Evolutionary conservation across 2,888 invertebrate genomes (phyloP).

Genomic region (Dorcus parallelipipedus): DNA sequence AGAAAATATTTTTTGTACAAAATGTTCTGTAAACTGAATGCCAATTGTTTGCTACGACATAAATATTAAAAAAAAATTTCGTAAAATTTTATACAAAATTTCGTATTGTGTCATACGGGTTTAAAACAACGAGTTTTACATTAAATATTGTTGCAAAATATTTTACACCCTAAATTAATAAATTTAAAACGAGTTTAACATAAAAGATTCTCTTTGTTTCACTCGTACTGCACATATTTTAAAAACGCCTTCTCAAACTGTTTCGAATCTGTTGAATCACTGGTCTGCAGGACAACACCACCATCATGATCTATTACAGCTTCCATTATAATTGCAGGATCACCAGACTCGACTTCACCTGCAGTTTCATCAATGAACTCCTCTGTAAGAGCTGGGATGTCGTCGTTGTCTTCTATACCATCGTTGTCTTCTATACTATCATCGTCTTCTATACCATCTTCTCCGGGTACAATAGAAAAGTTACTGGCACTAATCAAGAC

Average conservation of each 20-base stretch:
- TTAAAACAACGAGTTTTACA: too few species aligned
- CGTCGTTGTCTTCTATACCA: conserved; percentile 43
- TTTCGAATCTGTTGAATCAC: conserved; percentile 14
- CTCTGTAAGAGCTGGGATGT: conserved; percentile 17
- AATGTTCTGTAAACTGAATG: too few species aligned
- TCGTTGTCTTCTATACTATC: conserved; percentile 41
- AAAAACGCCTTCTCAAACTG: conserved; percentile 27
- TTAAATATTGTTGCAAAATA: too few species aligned
- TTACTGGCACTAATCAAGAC: conserved; percentile 39
- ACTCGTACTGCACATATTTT: conserved; percentile 24
- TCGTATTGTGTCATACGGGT: too few species aligned
- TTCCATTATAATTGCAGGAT: conserved; percentile 34
- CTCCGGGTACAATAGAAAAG: conserved; percentile 28
- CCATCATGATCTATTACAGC: conserved; percentile 37
- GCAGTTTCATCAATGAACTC: conserved; percentile 31
- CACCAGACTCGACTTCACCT: conserved; percentile 1
- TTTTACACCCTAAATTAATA: too few species aligned
- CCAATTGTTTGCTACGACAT: too few species aligned
- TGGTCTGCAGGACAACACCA: conserved; percentile 26
- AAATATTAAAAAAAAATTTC: too few species aligned
- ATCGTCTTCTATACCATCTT: conserved; percentile 26
- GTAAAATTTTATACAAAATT: too few species aligned
- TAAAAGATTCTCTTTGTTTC: background rate
- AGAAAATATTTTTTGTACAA: too few species aligned
- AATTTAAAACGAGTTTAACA: too few species aligned